These are phyloP conservation scores for Neoniphon sammara DNA, from an alignment of 2,797 vertebrate genomes.

Conservation along the genomic window DNA sequence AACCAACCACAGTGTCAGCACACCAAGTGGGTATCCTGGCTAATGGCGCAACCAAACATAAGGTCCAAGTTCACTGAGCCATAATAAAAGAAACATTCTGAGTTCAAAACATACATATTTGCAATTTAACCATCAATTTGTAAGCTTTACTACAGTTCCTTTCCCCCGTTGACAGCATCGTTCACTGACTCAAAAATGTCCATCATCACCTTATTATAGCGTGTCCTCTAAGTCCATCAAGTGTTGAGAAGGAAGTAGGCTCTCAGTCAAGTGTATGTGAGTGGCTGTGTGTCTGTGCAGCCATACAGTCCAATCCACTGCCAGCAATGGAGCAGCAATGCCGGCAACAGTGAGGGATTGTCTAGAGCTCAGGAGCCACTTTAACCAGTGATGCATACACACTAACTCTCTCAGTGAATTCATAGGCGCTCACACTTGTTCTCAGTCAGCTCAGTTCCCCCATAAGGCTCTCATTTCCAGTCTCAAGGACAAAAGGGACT, in stretches of 20 bases:
- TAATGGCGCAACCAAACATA: too few relatives aligned
- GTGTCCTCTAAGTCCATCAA: background rate
- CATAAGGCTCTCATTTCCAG: slow-evolving; percentile 62
- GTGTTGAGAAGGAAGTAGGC: slow-evolving; percentile 19
- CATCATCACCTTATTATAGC: slow-evolving; percentile 13
- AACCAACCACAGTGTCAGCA: background rate
- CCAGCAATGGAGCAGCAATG: slow-evolving; percentile 57
- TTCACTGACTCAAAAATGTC: slow-evolving; percentile 22
- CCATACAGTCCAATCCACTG: slow-evolving; percentile 38
- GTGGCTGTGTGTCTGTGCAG: slow-evolving; percentile 26
- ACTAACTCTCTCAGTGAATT: slow-evolving; percentile 64
- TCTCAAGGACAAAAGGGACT: slow-evolving; percentile 28
- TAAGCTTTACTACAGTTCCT: background rate
- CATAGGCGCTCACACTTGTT: slow-evolving; percentile 67
- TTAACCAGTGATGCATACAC: slow-evolving; percentile 73
- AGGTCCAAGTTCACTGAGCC: too few relatives aligned
- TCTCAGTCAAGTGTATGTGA: slow-evolving; percentile 33
- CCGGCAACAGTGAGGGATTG: slow-evolving; percentile 76
- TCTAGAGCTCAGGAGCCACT: slow-evolving; percentile 73
- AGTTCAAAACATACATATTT: too few relatives aligned
- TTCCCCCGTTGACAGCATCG: background rate
- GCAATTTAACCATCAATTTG: too few relatives aligned
- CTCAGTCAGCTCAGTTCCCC: slow-evolving; percentile 42
- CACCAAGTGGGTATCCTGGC: too few relatives aligned
- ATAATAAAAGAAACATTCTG: too few relatives aligned